A percentile compares a stretch with the other conserved stretches of the same genome.
Conservation (phyloP, 2,113 vertebrate genomes). For the Microtus oregoni region DNA sequence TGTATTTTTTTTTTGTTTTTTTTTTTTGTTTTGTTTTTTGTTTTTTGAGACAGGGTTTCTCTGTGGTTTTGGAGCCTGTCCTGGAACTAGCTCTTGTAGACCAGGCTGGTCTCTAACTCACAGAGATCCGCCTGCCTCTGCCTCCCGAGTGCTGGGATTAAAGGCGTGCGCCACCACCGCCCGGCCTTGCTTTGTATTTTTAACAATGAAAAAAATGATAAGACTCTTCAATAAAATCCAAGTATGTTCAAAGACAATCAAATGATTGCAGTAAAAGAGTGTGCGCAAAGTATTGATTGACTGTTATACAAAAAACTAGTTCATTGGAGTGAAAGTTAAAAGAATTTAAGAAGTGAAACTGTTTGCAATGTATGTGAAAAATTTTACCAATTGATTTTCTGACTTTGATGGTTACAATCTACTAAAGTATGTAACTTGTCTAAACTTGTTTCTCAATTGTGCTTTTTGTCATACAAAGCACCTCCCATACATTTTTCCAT, state of each 20-base stretch:
- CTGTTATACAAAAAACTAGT: neutral
- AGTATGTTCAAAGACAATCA: neutral
- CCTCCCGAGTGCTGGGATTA: too few species aligned
- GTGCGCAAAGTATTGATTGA: neutral
- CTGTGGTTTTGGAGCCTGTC: too few species aligned
- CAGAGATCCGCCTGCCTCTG: too few species aligned
- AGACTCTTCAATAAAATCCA: neutral
- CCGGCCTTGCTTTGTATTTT: neutral
- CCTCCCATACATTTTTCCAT: neutral
- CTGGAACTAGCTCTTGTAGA: too few species aligned
- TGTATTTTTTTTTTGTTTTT: too few species aligned
- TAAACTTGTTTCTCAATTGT: neutral
- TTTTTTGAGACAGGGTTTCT: too few species aligned
- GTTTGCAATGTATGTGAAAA: neutral
- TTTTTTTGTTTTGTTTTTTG: too few species aligned
- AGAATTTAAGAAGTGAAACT: neutral
- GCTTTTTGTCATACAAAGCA: neutral
- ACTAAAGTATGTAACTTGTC: conserved; percentile 1
- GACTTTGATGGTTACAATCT: neutral
- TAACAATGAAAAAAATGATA: neutral
- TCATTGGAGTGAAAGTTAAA: neutral
- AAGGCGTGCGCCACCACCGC: too few species aligned
- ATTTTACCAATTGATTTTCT: neutral
- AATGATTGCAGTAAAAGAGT: neutral
- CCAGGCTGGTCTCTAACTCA: too few species aligned